Evolutionary conservation across 2,113 vertebrate species (phyloP).

Genomic region (Notarius quadriscutis): DNA sequence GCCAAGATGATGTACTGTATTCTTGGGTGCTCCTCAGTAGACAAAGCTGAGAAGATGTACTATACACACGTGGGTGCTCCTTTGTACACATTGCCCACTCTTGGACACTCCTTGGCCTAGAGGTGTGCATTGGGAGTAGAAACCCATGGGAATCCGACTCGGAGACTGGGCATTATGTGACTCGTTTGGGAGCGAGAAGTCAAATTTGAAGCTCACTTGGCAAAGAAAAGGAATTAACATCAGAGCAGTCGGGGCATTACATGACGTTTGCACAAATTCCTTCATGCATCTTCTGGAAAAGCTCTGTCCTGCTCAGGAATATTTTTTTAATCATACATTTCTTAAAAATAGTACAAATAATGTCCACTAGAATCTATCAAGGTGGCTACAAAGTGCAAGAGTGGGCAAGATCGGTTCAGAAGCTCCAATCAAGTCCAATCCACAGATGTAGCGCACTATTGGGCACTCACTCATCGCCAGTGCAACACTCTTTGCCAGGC

Average conservation of each 20-base stretch:
- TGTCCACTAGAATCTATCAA: background rate
- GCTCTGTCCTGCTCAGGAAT: background rate
- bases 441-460: background rate
- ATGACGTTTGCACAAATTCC: background rate
- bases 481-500: background rate
- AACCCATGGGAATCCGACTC: background rate
- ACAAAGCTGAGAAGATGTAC: background rate
- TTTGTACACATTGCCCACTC: background rate
- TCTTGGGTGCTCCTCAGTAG: background rate
- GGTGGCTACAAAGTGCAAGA: background rate
- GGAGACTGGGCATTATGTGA: background rate
- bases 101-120: background rate
- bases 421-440: background rate
- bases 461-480: too few species aligned
- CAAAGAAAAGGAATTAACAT: background rate
- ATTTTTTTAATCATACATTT: background rate
- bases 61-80: background rate
- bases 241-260: background rate
- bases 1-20: too few species aligned
- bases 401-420: background rate
- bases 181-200: background rate
- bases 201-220: background rate
- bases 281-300: background rate
- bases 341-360: background rate
- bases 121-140: background rate